Conservation (phyloP, 64 coral and sea anemone species). For the Actinia equina region DNA sequence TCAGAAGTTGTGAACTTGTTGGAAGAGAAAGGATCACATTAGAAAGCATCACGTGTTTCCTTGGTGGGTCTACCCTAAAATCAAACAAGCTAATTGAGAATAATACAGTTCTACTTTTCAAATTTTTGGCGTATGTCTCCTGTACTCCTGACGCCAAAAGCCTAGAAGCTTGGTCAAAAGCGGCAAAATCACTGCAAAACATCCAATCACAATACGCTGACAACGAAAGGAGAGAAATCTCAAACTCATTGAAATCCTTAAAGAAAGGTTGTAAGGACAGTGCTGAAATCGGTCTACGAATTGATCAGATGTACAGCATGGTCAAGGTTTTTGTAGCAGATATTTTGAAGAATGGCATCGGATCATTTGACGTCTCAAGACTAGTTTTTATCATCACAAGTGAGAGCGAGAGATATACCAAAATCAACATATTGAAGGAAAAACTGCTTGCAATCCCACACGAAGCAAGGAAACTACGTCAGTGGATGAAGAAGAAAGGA, state of each 20-base stretch:
- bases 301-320: slow-evolving; percentile 53
- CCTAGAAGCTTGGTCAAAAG: slow-evolving; percentile 57
- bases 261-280: slow-evolving; percentile 8
- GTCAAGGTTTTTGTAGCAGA: slow-evolving; percentile 49
- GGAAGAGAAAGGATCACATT: slow-evolving; percentile 25
- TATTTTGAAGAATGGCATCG: slow-evolving; percentile 39
- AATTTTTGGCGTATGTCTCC: slow-evolving; percentile 40
- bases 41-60: slow-evolving; percentile 61
- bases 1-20: slow-evolving; percentile 41
- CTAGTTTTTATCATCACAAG: slow-evolving; percentile 57
- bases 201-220: slow-evolving; percentile 32
- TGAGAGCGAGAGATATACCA: slow-evolving; percentile 42
- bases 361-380: slow-evolving; percentile 37
- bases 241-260: slow-evolving; percentile 20
- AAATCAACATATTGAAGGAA: slow-evolving; percentile 41
- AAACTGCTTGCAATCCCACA: slow-evolving; percentile 31
- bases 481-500: slow-evolving; percentile 14
- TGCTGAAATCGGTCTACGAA: slow-evolving; percentile 32
- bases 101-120: slow-evolving; percentile 45
- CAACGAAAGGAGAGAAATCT: neutral
- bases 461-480: slow-evolving; percentile 30
- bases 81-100: slow-evolving; percentile 41
- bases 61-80: slow-evolving; percentile 40
- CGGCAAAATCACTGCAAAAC: slow-evolving; percentile 32
- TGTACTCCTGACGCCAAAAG: slow-evolving; percentile 52